Conservation (phyloP, 2,113 vertebrate species). For the Sapayoa aenigma region DNA sequence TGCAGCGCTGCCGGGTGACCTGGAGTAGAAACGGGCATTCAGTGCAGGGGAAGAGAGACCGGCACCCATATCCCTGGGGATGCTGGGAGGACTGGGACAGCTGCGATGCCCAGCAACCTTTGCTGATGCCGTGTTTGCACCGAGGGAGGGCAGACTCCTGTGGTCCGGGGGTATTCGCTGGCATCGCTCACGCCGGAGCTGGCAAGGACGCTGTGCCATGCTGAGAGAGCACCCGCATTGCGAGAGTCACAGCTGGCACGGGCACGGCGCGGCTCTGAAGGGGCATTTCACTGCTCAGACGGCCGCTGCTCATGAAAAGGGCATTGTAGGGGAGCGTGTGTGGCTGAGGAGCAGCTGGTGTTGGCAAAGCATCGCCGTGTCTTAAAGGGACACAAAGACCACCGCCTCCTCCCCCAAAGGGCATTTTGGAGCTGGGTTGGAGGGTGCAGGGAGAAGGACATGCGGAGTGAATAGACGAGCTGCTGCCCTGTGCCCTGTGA, state of each 20-base stretch:
- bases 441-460: neutral
- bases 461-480: neutral
- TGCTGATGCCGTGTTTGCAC: neutral
- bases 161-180: neutral
- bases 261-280: constrained; percentile 26
- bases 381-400: constrained; percentile 40
- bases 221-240: constrained; percentile 55
- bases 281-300: constrained; percentile 55
- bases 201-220: constrained; percentile 57
- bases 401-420: neutral
- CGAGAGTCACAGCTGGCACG: constrained; percentile 53
- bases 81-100: neutral
- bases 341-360: constrained; percentile 59
- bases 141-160: neutral
- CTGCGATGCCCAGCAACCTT: neutral
- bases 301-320: constrained; percentile 47
- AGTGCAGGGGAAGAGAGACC: neutral
- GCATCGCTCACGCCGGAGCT: neutral
- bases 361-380: neutral
- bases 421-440: neutral
- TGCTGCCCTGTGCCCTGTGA: neutral
- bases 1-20: neutral
- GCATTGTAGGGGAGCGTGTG: constrained; percentile 50
- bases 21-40: neutral
- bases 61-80: neutral